phyloP scores from a whole-genome alignment of 2,888 invertebrate genomes.

The Trichogramma evanescens region DNA sequence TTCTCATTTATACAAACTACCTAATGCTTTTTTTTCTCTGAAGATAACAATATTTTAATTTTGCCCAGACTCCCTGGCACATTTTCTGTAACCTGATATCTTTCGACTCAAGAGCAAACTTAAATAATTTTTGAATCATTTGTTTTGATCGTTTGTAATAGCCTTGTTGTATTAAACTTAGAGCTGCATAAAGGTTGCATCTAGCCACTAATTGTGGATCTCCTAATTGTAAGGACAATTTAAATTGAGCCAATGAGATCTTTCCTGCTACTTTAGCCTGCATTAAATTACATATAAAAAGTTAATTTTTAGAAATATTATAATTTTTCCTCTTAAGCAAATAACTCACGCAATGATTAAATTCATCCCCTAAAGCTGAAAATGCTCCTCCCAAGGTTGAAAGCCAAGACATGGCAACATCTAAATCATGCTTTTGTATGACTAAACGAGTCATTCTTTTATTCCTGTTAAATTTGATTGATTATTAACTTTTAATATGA shows the following conservation, averaged over 20 bases:
- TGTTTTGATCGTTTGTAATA: constrained; percentile 57
- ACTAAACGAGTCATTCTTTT: constrained; percentile 48
- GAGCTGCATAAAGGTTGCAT: constrained; percentile 78
- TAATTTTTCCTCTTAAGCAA: neutral
- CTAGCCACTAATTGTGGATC: constrained; percentile 76
- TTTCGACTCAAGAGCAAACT: constrained; percentile 46
- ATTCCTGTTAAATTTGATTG: constrained; percentile 45
- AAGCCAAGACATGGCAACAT: constrained; percentile 85
- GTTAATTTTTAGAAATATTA: neutral
- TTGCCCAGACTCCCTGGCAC: constrained; percentile 84
- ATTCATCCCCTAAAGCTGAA: constrained; percentile 88
- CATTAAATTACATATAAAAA: constrained; percentile 25
- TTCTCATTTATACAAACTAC: neutral
- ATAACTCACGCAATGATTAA: constrained; percentile 63
- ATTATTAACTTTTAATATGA: constrained; percentile 1
- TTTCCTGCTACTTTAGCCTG: constrained; percentile 83
- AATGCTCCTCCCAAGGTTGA: constrained; percentile 95
- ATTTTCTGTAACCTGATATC: constrained; percentile 68
- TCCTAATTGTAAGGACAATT: constrained; percentile 70
- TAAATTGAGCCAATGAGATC: constrained; percentile 78
- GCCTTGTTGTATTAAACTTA: constrained; percentile 81
- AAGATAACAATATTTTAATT: constrained; percentile 58
- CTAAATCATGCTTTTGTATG: constrained; percentile 67
- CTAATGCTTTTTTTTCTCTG: constrained; percentile 16
- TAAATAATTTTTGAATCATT: constrained; percentile 56